These are phyloP conservation scores for Paedocypris sp. DNA, from an alignment of 2,113 vertebrate genomes.

Conservation along the genomic window DNA sequence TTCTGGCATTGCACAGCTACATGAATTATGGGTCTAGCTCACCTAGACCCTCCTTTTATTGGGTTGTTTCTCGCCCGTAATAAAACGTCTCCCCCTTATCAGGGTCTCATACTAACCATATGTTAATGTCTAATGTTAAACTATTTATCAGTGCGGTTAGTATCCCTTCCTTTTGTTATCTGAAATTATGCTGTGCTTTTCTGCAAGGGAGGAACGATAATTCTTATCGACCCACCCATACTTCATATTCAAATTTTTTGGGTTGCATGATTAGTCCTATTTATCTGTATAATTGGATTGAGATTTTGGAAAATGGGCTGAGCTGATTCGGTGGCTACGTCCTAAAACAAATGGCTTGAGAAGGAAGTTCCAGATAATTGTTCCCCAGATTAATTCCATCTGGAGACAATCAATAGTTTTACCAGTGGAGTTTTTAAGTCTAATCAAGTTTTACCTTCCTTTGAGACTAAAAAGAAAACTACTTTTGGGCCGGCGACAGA, in stretches of 20 bases:
- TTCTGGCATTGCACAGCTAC: constrained; percentile 34
- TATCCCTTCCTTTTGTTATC: constrained; percentile 56
- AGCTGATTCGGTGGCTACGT: constrained; percentile 46
- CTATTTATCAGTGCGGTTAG: constrained; percentile 60
- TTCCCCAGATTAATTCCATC: constrained; percentile 58
- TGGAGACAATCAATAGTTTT: constrained; percentile 60
- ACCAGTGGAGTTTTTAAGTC: constrained; percentile 43
- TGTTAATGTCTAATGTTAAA: constrained; percentile 59
- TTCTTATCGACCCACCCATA: constrained; percentile 61
- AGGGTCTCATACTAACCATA: constrained; percentile 58
- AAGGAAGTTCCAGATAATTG: constrained; percentile 45
- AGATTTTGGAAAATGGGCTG: constrained; percentile 44
- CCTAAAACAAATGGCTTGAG: constrained; percentile 42
- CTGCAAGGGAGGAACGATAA: constrained; percentile 55
- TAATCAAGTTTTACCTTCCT: constrained; percentile 57
- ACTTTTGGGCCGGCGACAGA: constrained; percentile 44
- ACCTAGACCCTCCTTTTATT: constrained; percentile 54
- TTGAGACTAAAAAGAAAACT: constrained; percentile 57
- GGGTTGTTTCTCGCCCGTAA: constrained; percentile 57
- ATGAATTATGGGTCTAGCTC: constrained; percentile 54
- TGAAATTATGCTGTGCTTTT: constrained; percentile 67
- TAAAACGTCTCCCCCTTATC: constrained; percentile 64
- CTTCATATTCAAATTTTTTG: constrained; percentile 62
- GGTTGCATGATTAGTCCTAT: constrained; percentile 67
- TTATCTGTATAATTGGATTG: constrained; percentile 74